Percentiles rank a stretch among this genome's conserved stretches.
Conservation (phyloP, 1,140 invertebrate genomes). For the Atta colombica region DNA sequence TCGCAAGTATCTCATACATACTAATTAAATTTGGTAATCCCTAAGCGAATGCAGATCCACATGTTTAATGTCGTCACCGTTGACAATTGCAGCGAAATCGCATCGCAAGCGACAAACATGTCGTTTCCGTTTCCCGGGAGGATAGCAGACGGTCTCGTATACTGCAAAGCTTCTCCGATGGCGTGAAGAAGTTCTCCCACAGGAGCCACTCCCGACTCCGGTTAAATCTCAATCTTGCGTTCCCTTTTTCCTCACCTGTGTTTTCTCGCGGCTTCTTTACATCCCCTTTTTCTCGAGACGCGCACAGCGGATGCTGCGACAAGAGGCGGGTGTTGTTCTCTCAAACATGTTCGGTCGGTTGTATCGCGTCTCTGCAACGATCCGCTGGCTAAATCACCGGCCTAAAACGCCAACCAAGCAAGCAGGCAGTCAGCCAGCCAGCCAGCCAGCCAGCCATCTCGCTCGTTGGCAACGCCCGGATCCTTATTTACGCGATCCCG, state of each 20-base stretch:
- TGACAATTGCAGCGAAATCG: constrained; percentile 9
- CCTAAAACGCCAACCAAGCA: constrained; percentile 32
- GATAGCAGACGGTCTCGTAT: constrained; percentile 23
- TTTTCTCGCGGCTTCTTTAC: background rate
- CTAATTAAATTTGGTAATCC: background rate
- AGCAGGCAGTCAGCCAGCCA: background rate
- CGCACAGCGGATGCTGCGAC: constrained; percentile 21
- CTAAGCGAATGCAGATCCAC: background rate
- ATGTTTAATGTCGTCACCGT: background rate
- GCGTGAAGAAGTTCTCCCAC: constrained; percentile 35
- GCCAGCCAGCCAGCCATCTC: background rate
- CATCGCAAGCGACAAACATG: constrained; percentile 11
- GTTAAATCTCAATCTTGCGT: constrained; percentile 50
- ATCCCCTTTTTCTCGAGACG: background rate
- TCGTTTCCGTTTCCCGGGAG: constrained; percentile 17
- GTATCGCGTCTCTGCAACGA: constrained; percentile 18
- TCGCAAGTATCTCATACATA: background rate
- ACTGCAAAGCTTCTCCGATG: constrained; percentile 29
- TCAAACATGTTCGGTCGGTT: constrained; percentile 31
- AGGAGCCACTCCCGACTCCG: constrained; percentile 29
- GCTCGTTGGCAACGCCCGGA: constrained; percentile 30
- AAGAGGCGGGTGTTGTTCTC: constrained; percentile 10
- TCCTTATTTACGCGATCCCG: constrained; percentile 75
- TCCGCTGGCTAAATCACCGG: constrained; percentile 36
- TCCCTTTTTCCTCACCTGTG: background rate